phyloP scores from a whole-genome alignment of 2,797 vertebrate genomes.

The Girardinus metallicus region DNA sequence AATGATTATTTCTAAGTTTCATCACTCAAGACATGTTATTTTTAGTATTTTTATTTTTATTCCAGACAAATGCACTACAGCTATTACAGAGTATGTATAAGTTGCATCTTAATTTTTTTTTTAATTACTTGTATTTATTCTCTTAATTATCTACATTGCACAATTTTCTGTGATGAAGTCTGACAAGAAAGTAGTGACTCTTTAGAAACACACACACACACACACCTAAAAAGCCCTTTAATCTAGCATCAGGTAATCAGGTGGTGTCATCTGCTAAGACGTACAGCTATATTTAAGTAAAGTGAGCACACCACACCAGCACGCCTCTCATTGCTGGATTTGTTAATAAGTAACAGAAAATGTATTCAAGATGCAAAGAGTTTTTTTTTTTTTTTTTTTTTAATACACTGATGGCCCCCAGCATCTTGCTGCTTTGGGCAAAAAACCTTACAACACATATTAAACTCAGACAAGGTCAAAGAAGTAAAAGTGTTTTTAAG shows the following conservation, averaged over 20 bases:
- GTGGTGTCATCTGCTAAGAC: not conserved
- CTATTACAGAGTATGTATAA: too few species aligned
- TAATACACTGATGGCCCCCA: not conserved
- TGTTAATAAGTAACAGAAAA: not conserved
- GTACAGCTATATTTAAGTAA: not conserved
- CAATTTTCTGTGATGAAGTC: not conserved
- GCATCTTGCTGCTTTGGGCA: not conserved
- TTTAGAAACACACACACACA: not conserved
- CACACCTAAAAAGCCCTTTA: not conserved
- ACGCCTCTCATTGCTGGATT: not conserved
- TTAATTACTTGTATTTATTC: not conserved
- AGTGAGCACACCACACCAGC: not conserved
- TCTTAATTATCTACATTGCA: not conserved
- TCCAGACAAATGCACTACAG: too few species aligned
- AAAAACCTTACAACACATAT: not conserved
- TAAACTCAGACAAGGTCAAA: not conserved
- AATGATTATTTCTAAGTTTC: not conserved
- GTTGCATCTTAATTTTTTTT: not conserved
- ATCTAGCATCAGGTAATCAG: not conserved
- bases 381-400: not conserved
- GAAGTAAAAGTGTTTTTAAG: not conserved
- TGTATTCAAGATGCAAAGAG: not conserved
- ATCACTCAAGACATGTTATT: not conserved
- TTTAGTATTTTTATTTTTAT: not conserved
- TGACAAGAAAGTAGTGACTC: not conserved